Evolutionary conservation across 2,797 vertebrate genomes (phyloP), one percentile per base, ranked within the genome.

Genomic region (Kryptopterus vitreolus): DNA sequence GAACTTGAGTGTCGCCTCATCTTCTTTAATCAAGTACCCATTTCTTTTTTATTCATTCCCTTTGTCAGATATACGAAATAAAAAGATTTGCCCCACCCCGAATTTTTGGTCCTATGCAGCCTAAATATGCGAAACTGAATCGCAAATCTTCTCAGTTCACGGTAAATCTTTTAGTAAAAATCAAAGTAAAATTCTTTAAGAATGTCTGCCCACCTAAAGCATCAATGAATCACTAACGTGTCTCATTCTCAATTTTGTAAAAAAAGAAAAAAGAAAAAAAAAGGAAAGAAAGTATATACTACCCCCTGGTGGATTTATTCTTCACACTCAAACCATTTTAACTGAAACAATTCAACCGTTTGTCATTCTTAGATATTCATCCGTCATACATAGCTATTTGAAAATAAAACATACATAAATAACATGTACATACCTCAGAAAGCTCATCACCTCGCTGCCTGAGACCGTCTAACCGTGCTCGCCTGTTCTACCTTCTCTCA

Each of bases 231-330:
- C 48, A 22, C 20, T 52, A 20, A 13, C 68, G 10, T 31, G 11
- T 12, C 26, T 10, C 16, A 71, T 52, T 26, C 2, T 31, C 26
- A 31, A 50, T 50, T 15, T 16, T 43, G 1, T 22, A 24, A 16
- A 3, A 46, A 18, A 43, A 43, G 7, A 43, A 43, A 43, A 7
- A 43, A 43, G 10, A 9, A 43, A 43, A 26, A 1, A 46, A 15
- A 15, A 16, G 1, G 24, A 24, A 20, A 57, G 15, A 31, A 10
- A n/a, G 26, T n/a, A 20, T 35, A 13, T 53, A 24, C 18, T 69
- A 53, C 63, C 80, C 55, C 65, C 80, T 81, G 65, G 35, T 71
- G 80, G 73, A 70, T 55, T n/a, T 29, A 10, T 7, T n/a, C 1
- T 15, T 29, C 16, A 18, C 68, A 43, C 8, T 43, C 6, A 43